A percentile compares a stretch with the other conserved stretches of the same genome.
These are phyloP conservation scores for Pocillopora verrucosa DNA, from an alignment of 64 coral and sea anemone species.

Conservation along the genomic window DNA sequence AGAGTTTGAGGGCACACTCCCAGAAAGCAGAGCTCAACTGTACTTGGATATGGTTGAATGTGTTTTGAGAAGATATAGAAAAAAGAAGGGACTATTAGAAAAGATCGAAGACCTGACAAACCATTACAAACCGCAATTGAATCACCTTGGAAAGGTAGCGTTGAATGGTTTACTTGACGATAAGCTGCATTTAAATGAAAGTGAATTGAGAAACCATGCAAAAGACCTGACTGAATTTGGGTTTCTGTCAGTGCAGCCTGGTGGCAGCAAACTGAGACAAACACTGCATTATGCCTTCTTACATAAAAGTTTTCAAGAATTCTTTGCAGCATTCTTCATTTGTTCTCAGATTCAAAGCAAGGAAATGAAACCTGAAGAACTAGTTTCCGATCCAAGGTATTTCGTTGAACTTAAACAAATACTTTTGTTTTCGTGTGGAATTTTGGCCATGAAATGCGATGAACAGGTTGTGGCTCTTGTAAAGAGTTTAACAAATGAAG, in stretches of 20 bases:
- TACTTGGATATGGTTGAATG: neutral
- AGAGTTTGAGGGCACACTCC: neutral
- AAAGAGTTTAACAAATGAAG: neutral
- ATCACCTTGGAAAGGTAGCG: neutral
- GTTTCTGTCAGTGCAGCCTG: no score
- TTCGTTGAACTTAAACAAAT: neutral
- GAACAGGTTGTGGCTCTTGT: neutral
- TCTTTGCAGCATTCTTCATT: no score
- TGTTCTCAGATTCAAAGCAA: no score
- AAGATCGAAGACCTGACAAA: neutral
- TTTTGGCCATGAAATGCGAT: neutral
- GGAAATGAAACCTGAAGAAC: no score
- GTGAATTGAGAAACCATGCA: no score
- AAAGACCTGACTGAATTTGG: no score
- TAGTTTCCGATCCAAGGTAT: no score
- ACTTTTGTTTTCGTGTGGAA: slow-evolving; percentile 18
- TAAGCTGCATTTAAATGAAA: neutral
- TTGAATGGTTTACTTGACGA: neutral
- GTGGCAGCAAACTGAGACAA: no score
- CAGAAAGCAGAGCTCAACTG: neutral
- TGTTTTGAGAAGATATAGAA: slow-evolving; percentile 1
- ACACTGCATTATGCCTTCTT: no score
- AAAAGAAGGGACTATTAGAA: neutral
- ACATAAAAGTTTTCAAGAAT: no score
- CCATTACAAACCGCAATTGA: neutral